phyloP scores from a whole-genome alignment of 2,797 vertebrate genomes.

The Glossophaga mutica region DNA sequence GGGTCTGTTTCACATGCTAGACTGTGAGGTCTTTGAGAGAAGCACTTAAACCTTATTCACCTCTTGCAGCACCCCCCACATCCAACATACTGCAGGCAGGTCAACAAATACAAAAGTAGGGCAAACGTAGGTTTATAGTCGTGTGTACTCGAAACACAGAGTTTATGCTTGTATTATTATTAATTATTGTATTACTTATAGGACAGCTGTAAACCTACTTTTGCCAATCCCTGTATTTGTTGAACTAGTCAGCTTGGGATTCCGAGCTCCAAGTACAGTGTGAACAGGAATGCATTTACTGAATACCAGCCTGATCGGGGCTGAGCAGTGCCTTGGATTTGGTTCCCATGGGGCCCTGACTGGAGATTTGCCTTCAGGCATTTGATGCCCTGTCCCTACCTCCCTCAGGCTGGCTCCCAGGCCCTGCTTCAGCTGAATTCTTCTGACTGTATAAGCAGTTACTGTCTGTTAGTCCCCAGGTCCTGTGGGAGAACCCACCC shows the following conservation, averaged over 20 bases:
- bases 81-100: not conserved
- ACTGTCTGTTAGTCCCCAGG: not conserved
- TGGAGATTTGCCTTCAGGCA: not conserved
- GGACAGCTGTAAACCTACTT: not conserved
- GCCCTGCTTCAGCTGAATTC: not conserved
- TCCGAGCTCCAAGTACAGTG: not conserved
- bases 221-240: not conserved
- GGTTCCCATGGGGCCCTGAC: not conserved
- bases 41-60: not conserved
- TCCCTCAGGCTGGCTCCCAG: not conserved
- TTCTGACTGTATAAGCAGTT: not conserved
- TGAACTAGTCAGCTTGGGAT: not conserved
- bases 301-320: not conserved
- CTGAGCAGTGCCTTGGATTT: not conserved
- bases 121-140: not conserved
- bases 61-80: not conserved
- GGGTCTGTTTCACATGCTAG: not conserved
- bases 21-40: not conserved
- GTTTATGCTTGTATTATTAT: not conserved
- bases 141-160: not conserved
- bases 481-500: not conserved
- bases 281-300: not conserved
- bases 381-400: not conserved
- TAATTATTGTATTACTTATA: not conserved
- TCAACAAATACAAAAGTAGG: not conserved